These are phyloP conservation scores for Dermatemys mawii DNA, from an alignment of 2,113 vertebrate genomes.

Conservation along the genomic window DNA sequence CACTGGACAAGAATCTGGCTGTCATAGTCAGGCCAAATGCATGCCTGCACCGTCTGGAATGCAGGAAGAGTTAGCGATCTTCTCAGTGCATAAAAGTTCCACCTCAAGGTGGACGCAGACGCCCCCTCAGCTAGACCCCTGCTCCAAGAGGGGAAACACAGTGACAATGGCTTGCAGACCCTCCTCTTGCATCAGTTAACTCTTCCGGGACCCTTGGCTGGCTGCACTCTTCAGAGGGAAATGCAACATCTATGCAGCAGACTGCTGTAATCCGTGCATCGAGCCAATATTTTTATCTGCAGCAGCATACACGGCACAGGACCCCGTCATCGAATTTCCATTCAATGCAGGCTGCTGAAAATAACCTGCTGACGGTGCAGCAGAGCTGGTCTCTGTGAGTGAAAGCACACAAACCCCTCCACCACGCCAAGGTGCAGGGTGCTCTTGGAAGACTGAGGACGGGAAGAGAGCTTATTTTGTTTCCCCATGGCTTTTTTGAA, in stretches of 20 bases:
- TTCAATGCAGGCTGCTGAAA: not conserved
- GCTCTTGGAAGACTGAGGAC: not conserved
- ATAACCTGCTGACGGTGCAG: not conserved
- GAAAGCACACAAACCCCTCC: fast-evolving
- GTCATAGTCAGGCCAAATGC: not conserved
- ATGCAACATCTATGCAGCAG: not conserved
- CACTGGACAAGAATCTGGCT: not conserved
- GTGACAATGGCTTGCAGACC: not conserved
- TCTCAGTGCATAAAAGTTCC: not conserved
- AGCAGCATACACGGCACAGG: not conserved
- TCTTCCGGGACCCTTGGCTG: not conserved
- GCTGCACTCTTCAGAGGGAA: not conserved
- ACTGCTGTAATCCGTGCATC: fast-evolving
- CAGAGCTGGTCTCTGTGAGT: not conserved
- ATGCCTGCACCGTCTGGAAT: not conserved
- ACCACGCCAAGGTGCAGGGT: fast-evolving
- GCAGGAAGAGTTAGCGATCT: not conserved
- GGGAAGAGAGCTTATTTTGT: fast-evolving
- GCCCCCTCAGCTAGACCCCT: not conserved
- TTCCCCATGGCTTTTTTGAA: not conserved
- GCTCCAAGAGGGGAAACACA: not conserved
- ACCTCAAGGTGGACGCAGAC: not conserved
- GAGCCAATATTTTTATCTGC: not conserved
- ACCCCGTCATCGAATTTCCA: not conserved
- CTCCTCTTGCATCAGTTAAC: not conserved